Conservation (phyloP, 2,797 vertebrate species). For the Acanthurus leucopareius region DNA sequence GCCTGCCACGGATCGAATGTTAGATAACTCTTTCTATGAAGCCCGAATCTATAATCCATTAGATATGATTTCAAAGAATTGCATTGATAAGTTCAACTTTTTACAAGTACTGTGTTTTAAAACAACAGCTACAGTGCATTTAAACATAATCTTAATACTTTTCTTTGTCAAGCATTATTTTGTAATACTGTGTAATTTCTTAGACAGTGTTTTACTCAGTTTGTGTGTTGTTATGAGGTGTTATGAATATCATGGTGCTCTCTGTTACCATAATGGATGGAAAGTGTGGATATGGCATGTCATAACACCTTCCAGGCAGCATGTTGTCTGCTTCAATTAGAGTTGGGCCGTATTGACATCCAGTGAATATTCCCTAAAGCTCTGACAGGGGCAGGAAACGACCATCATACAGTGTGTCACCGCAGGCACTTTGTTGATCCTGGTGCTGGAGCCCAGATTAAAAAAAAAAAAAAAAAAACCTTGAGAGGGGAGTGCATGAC, state of each 20-base stretch:
- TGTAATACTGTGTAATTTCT: neutral
- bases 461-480: conserved; percentile 35
- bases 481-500: conserved; percentile 53
- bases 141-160: neutral
- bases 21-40: neutral
- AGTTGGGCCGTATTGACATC: conserved; percentile 54
- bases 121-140: neutral
- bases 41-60: neutral
- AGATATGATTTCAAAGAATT: neutral
- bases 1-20: neutral
- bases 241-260: conserved; percentile 11
- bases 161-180: neutral
- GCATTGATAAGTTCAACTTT: neutral
- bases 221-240: conserved; percentile 7
- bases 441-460: conserved; percentile 51
- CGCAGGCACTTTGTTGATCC: conserved; percentile 61
- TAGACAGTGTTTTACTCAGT: neutral
- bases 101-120: neutral
- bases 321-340: conserved; percentile 68
- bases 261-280: conserved; percentile 32
- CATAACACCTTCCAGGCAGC: conserved; percentile 60
- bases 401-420: conserved; percentile 65
- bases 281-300: conserved; percentile 46
- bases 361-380: conserved; percentile 59
- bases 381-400: conserved; percentile 66